Evolutionary conservation across 1,140 invertebrate species (phyloP).

Genomic region (Brachionus rubens): DNA sequence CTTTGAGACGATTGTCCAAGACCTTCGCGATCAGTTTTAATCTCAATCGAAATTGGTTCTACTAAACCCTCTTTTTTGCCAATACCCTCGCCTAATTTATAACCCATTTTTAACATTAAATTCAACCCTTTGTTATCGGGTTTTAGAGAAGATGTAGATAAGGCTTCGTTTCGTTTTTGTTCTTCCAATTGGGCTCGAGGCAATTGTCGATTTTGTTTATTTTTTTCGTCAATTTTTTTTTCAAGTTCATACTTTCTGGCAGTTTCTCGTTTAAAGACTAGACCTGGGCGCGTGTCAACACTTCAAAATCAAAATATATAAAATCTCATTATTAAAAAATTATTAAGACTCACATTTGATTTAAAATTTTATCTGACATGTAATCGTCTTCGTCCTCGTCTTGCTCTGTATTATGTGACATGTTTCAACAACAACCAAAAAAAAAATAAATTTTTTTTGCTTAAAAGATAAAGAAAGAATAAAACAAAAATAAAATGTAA

Average conservation of each 20-base stretch:
- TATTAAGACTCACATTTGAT: slow-evolving; percentile 11
- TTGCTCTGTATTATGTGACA: not conserved
- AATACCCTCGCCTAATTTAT: slow-evolving; percentile 11
- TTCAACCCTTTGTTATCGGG: slow-evolving; percentile 35
- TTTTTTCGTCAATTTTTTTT: not conserved
- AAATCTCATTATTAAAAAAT: not conserved
- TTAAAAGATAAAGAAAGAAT: no score
- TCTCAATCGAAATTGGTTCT: slow-evolving; percentile 29
- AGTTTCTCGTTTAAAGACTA: slow-evolving; percentile 2
- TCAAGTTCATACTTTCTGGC: slow-evolving; percentile 12
- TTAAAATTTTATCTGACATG: slow-evolving; percentile 34
- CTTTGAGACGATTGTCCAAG: not conserved
- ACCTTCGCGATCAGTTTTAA: slow-evolving; percentile 39
- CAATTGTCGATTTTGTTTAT: slow-evolving; percentile 21
- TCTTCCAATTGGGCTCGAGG: slow-evolving; percentile 19
- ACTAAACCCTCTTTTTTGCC: not conserved
- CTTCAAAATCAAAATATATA: not conserved
- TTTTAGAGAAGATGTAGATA: slow-evolving; percentile 11
- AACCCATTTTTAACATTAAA: slow-evolving; percentile 45
- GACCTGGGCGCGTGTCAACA: slow-evolving; percentile 20
- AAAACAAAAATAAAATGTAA: slow-evolving; percentile 34
- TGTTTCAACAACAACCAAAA: not conserved
- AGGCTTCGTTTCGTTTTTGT: not conserved
- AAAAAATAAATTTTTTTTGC: no score
- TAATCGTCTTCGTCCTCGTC: slow-evolving; percentile 25